Evolutionary conservation across 2,113 vertebrate species (phyloP).

Genomic region (Colius striatus): DNA sequence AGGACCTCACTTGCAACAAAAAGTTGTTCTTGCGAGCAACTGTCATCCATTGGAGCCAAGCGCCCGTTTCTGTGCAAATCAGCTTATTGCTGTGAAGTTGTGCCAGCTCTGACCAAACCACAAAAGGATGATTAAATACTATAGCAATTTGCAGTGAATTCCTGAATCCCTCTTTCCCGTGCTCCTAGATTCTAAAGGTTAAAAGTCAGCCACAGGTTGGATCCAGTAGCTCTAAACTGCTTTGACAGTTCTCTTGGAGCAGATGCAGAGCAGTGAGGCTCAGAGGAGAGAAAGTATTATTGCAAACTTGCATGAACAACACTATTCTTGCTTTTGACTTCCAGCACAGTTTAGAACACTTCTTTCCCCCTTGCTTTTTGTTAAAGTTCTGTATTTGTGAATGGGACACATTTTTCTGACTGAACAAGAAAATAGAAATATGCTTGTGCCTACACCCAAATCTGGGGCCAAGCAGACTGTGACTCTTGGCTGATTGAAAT

Average conservation of each 20-base stretch:
- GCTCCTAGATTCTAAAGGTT: background rate
- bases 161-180: background rate
- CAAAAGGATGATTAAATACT: constrained; percentile 34
- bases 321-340: background rate
- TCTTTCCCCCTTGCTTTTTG: background rate
- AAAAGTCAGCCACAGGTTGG: constrained; percentile 8
- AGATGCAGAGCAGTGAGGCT: background rate
- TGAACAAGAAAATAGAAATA: background rate
- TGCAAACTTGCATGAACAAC: background rate
- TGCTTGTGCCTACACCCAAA: background rate
- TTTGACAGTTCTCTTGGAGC: constrained; percentile 3
- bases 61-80: constrained; percentile 66
- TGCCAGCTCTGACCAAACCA: constrained; percentile 52
- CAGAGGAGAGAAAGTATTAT: background rate
- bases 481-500: constrained; percentile 27
- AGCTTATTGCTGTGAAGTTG: constrained; percentile 51
- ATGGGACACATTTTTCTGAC: background rate
- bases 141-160: constrained; percentile 24
- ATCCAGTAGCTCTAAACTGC: background rate
- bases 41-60: constrained; percentile 4
- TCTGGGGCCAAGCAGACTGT: constrained; percentile 22
- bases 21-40: constrained; percentile 47
- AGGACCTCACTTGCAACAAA: background rate
- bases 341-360: background rate
- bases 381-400: background rate